Conservation (phyloP, 2,113 vertebrate species). For the Ceuthmochares aereus region DNA sequence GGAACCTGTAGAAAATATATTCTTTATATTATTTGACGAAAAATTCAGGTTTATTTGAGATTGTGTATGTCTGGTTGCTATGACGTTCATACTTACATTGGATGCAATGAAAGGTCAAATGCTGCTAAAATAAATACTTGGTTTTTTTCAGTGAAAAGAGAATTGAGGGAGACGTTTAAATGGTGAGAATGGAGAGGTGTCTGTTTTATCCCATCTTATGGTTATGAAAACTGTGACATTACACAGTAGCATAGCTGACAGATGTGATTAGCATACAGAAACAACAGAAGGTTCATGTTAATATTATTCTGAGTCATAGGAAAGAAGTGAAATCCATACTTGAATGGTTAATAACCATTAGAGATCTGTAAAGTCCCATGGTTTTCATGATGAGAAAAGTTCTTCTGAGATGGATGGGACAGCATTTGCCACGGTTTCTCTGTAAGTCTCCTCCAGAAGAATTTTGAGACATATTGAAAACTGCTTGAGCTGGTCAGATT, state of each 20-base stretch:
- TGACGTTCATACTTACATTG: neutral
- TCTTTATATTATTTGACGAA: neutral
- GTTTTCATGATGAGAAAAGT: neutral
- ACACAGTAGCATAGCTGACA: neutral
- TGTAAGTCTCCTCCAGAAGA: neutral
- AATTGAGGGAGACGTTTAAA: neutral
- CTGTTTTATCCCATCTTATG: neutral
- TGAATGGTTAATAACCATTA: neutral
- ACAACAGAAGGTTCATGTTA: neutral
- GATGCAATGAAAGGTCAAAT: neutral
- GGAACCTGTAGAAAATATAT: neutral
- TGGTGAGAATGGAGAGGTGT: neutral
- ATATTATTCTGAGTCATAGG: neutral
- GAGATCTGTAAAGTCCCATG: neutral
- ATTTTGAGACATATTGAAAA: neutral
- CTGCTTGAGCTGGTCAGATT: neutral
- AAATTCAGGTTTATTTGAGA: neutral
- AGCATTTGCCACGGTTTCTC: neutral
- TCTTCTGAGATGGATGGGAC: neutral
- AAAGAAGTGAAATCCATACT: neutral
- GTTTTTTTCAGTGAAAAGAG: neutral
- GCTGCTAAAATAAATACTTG: neutral
- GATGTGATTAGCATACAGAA: neutral
- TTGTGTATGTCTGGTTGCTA: neutral
- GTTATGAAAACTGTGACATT: neutral